These are phyloP conservation scores for Cyphomyrus discorhynchus DNA, from an alignment of 2,113 vertebrate genomes.

Conservation along the genomic window DNA sequence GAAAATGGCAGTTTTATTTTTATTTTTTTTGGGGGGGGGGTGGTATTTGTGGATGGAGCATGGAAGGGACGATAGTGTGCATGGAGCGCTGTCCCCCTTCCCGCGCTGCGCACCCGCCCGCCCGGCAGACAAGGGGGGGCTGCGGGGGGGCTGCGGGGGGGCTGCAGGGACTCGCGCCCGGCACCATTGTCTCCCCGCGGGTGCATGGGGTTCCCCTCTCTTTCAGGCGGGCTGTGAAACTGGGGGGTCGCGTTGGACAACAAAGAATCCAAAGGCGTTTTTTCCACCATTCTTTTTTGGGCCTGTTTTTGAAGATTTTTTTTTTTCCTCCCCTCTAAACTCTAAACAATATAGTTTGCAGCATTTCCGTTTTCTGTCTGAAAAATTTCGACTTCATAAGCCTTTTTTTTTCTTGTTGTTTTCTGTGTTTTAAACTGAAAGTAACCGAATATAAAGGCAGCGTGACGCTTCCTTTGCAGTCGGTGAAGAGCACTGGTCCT, in stretches of 20 bases:
- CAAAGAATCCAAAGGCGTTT: background rate
- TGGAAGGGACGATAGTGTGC: background rate
- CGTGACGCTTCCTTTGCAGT: background rate
- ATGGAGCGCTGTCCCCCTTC: background rate
- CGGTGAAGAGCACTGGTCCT: background rate
- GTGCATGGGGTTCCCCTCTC: background rate
- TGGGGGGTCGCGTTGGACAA: background rate
- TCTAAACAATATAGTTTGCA: background rate
- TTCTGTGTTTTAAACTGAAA: background rate
- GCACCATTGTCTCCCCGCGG: background rate
- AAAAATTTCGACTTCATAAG: background rate
- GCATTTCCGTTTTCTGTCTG: background rate
- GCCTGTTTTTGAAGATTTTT: background rate
- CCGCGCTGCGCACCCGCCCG: too few species aligned
- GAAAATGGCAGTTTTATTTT: background rate
- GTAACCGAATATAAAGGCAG: background rate
- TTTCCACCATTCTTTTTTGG: background rate
- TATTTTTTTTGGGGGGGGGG: background rate
- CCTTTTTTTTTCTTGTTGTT: background rate
- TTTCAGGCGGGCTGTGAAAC: background rate
- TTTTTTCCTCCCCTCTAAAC: background rate
- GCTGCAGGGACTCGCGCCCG: too few species aligned
- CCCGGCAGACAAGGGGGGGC: background rate
- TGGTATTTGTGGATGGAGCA: background rate
- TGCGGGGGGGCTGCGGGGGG: background rate